A percentile compares a stretch with the other conserved stretches of the same genome.
These are phyloP conservation scores for Dallia pectoralis DNA, from an alignment of 2,797 vertebrate genomes.

Conservation along the genomic window DNA sequence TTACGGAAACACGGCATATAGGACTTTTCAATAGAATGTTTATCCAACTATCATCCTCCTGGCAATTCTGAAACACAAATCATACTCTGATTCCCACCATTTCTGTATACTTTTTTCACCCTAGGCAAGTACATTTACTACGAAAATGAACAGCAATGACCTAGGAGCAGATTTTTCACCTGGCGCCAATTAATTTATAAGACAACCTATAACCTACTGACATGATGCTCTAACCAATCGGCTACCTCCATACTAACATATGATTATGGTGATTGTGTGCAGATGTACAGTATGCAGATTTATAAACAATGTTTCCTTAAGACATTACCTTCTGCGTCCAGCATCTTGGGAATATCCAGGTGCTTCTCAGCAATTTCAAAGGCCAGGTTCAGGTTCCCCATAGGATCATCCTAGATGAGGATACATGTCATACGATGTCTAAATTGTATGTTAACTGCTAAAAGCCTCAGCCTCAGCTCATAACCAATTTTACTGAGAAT, in stretches of 20 bases:
- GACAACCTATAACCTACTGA: no score
- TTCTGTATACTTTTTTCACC: background rate
- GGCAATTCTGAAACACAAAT: background rate
- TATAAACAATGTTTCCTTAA: background rate
- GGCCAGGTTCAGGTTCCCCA: conserved; percentile 96
- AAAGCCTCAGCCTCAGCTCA: background rate
- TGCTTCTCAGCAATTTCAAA: conserved; percentile 99
- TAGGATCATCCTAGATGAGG: conserved; percentile 87
- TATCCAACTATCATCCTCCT: background rate
- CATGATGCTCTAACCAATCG: no score
- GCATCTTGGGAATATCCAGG: conserved; percentile 99
- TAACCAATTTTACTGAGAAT: background rate
- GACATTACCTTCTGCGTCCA: conserved; percentile 93
- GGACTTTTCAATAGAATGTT: background rate
- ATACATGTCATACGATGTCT: conserved; percentile 18
- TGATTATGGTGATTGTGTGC: background rate
- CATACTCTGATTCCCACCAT: background rate
- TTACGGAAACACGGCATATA: conserved; percentile 4
- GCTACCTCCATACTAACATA: no score
- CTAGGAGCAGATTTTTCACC: no score
- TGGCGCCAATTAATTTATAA: no score
- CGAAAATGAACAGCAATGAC: no score
- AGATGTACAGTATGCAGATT: background rate
- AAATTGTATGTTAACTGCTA: background rate
- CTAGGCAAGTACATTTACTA: no score